These are phyloP conservation scores for Sinotaia quadrata DNA, from an alignment of 2,888 invertebrate genomes.

Conservation along the genomic window DNA sequence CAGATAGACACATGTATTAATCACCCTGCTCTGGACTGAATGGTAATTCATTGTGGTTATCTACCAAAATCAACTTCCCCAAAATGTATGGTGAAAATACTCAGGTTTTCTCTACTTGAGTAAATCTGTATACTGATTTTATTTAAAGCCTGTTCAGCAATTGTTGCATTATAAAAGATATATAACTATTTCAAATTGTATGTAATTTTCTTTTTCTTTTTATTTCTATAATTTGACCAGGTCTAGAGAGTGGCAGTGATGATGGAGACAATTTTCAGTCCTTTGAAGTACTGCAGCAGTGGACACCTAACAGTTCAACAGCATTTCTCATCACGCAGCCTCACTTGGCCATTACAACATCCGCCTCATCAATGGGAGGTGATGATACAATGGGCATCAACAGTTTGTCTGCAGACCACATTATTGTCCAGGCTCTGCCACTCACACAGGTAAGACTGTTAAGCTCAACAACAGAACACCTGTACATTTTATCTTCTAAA, in stretches of 20 bases:
- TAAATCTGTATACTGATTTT: too few species aligned
- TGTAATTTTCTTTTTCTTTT: too few species aligned
- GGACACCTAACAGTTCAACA: constrained; percentile 48
- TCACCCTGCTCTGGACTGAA: too few species aligned
- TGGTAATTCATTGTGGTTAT: too few species aligned
- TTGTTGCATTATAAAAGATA: too few species aligned
- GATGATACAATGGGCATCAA: constrained; percentile 47
- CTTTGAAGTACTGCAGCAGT: constrained; percentile 61
- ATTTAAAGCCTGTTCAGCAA: too few species aligned
- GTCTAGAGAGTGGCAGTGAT: constrained; percentile 34
- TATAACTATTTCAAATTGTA: too few species aligned
- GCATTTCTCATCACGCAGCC: constrained; percentile 62
- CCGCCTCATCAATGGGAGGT: constrained; percentile 2
- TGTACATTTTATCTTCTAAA: constrained; percentile 12
- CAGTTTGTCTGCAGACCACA: constrained; percentile 63
- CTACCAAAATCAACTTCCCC: too few species aligned
- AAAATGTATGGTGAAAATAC: too few species aligned
- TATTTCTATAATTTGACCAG: too few species aligned
- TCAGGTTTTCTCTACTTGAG: too few species aligned
- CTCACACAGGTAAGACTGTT: constrained; percentile 41
- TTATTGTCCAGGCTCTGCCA: constrained; percentile 66
- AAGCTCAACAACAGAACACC: constrained; percentile 19
- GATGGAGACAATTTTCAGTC: constrained; percentile 48
- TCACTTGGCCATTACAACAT: constrained; percentile 42
- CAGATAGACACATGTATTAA: too few species aligned